Evolutionary conservation across 2,113 vertebrate species (phyloP).

Genomic region (Thamnophis sirtalis): DNA sequence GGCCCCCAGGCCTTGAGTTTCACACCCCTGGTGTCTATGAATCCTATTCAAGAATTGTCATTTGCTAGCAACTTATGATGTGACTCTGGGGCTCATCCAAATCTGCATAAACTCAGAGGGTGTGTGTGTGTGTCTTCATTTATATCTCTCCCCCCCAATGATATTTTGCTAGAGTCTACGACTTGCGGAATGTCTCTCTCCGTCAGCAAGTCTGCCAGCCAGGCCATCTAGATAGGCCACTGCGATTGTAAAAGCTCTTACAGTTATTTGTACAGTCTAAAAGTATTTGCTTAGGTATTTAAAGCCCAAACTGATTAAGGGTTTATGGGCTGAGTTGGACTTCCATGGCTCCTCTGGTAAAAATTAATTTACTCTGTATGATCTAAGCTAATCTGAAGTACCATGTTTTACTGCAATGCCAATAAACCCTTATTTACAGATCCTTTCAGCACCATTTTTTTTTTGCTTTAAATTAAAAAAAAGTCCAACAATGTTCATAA

Average conservation of each 20-base stretch:
- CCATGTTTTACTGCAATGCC: neutral
- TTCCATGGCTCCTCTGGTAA: neutral
- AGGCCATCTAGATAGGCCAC: neutral
- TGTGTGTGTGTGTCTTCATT: neutral
- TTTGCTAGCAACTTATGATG: neutral
- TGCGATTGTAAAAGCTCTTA: neutral
- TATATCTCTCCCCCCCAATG: neutral
- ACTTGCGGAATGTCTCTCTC: neutral
- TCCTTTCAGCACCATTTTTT: neutral
- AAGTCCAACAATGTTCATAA: neutral
- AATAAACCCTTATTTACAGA: neutral
- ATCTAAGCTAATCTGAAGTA: neutral
- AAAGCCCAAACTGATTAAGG: neutral
- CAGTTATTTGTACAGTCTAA: neutral
- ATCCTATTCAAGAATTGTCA: neutral
- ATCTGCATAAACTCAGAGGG: neutral
- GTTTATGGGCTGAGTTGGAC: neutral
- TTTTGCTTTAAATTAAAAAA: neutral
- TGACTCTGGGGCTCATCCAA: neutral
- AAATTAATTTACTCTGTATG: neutral
- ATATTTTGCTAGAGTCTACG: neutral
- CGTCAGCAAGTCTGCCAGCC: neutral
- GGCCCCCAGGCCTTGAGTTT: no score
- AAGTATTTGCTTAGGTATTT: constrained; percentile 1
- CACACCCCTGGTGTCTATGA: neutral